phyloP scores from a whole-genome alignment of 2,113 vertebrate genomes.

The Ctenodactylus gundi region DNA sequence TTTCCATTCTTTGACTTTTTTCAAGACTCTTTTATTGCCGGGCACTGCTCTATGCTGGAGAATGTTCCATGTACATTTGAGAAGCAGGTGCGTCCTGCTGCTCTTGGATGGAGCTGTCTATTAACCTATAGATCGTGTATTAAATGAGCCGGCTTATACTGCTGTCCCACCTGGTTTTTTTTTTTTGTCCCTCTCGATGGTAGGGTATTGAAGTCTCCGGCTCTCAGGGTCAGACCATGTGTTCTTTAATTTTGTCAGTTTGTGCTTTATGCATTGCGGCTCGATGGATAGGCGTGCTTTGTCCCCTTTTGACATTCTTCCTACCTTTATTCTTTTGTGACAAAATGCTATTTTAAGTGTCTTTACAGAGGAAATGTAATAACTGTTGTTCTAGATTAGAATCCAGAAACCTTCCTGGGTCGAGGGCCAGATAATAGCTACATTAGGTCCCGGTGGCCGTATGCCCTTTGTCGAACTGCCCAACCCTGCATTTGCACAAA shows the following conservation, averaged over 20 bases:
- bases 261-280: background rate
- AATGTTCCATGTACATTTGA: background rate
- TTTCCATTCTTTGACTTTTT: background rate
- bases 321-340: background rate
- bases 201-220: background rate
- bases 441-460: background rate
- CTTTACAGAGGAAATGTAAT: conserved; percentile 9
- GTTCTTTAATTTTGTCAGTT: background rate
- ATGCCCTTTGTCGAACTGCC: background rate
- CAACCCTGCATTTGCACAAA: background rate
- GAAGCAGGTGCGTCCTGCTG: background rate
- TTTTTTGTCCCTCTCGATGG: background rate
- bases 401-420: background rate
- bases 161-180: background rate
- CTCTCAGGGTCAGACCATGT: background rate
- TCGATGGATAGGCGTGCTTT: background rate
- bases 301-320: background rate
- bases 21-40: background rate
- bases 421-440: background rate
- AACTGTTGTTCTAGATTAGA: background rate
- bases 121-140: background rate
- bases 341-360: background rate
- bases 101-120: background rate
- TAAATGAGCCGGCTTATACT: background rate
- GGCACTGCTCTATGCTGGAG: background rate